Conservation (phyloP, 2,888 invertebrate genomes). For the Cephus rjabovi region DNA sequence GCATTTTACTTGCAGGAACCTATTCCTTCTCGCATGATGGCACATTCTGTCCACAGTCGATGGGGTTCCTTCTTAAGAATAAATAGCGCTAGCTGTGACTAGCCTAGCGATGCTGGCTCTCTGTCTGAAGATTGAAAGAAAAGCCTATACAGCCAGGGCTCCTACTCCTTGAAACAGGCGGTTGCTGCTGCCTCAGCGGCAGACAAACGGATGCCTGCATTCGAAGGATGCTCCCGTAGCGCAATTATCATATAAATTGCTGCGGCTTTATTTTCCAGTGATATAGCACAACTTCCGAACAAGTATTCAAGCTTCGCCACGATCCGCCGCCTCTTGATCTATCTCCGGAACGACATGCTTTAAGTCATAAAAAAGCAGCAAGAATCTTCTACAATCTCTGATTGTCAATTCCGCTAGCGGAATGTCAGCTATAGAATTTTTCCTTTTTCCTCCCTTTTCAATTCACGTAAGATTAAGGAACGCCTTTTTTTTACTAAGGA, state of each 20-base stretch:
- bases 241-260: conserved; percentile 63
- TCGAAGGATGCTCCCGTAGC: conserved; percentile 37
- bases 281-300: background rate
- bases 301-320: background rate
- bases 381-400: background rate
- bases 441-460: background rate
- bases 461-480: background rate
- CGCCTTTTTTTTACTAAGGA: background rate
- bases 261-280: conserved; percentile 34
- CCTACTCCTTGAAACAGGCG: background rate
- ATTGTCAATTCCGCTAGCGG: background rate
- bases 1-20: background rate
- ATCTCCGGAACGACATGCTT: background rate
- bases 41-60: background rate
- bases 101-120: background rate
- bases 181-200: conserved; percentile 17
- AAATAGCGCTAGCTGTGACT: background rate
- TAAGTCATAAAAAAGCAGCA: background rate
- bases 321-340: background rate
- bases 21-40: background rate
- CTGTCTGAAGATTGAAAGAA: background rate
- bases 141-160: background rate
- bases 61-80: background rate
- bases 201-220: conserved; percentile 46
- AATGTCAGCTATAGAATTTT: background rate